A percentile compares a stretch with the other conserved stretches of the same genome.
These are phyloP conservation scores for Mesodorylaimus sp. DNA, from an alignment of 2,888 invertebrate species.

Conservation along the genomic window DNA sequence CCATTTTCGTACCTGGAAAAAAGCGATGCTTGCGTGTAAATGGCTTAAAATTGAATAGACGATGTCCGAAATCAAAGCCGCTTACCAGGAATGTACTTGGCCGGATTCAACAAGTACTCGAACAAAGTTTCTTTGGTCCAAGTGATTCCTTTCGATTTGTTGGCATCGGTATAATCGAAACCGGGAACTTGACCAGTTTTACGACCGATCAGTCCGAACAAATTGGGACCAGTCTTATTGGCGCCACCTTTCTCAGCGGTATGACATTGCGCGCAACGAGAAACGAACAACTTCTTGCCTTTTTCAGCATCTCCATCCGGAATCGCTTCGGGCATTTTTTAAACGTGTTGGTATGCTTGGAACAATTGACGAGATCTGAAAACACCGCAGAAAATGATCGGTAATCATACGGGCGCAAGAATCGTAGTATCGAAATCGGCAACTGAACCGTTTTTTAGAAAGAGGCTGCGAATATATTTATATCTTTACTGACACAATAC, in stretches of 20 bases:
- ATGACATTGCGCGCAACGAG: constrained; percentile 91
- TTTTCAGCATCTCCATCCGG: constrained; percentile 68
- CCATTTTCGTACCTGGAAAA: constrained; percentile 99
- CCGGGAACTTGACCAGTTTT: constrained; percentile 82
- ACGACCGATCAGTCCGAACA: constrained; percentile 72
- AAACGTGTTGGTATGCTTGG: no score
- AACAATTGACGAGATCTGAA: no score
- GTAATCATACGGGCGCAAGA: no score
- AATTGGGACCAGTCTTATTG: constrained; percentile 93
- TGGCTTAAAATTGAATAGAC: no score
- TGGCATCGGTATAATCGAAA: constrained; percentile 40
- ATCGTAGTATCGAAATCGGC: no score
- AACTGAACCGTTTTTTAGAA: no score
- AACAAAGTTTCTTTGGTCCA: constrained; percentile 87
- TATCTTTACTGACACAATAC: no score
- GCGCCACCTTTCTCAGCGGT: constrained; percentile 85
- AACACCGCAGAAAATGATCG: no score
- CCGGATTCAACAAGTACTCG: constrained; percentile 89
- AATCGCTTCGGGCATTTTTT: no score
- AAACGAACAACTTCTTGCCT: constrained; percentile 85
- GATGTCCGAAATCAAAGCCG: no score
- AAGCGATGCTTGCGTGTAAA: background rate
- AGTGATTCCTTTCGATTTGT: constrained; percentile 87
- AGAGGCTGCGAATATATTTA: no score
- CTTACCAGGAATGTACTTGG: constrained; percentile 82